Evolutionary conservation across 2,797 vertebrate genomes (phyloP).

Genomic region (Cichlasoma orientale): DNA sequence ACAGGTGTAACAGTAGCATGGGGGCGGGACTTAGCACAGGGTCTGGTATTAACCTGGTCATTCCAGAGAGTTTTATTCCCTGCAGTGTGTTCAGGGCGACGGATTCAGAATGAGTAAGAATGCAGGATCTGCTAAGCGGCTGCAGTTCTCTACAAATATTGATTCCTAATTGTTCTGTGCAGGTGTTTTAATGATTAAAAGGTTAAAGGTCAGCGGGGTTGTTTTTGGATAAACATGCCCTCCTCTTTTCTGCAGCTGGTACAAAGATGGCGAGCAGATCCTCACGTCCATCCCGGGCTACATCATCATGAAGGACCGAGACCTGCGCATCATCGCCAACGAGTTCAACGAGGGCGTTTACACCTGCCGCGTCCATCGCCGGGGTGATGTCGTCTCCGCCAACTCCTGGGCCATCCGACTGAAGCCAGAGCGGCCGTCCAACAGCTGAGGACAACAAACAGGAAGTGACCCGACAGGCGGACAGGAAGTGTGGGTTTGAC

Average conservation of each 20-base stretch:
- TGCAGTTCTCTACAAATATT: no score
- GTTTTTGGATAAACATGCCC: no score
- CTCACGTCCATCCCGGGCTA: conserved; percentile 79
- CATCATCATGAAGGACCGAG: conserved; percentile 79
- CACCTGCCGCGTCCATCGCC: conserved; percentile 81
- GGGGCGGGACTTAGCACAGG: no score
- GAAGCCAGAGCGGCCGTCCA: conserved; percentile 74
- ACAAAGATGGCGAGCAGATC: conserved; percentile 84
- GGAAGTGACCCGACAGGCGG: not conserved
- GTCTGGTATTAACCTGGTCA: no score
- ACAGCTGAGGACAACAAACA: conserved; percentile 61
- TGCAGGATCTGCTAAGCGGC: no score
- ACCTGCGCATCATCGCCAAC: conserved; percentile 81
- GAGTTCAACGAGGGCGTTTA: conserved; percentile 85
- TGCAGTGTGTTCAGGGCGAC: no score
- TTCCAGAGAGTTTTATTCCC: no score
- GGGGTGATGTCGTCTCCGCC: conserved; percentile 68
- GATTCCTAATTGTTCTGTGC: not conserved
- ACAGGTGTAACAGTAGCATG: no score
- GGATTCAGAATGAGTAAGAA: no score
- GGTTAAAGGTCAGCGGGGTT: not conserved
- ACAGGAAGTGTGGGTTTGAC: not conserved
- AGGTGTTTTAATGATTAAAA: not conserved
- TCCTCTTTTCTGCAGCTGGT: conserved; percentile 77
- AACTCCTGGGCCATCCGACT: conserved; percentile 85